Base-by-base conservation (phyloP, 2,113 vertebrate genomes). In the Phainopepla nitens region DNA sequence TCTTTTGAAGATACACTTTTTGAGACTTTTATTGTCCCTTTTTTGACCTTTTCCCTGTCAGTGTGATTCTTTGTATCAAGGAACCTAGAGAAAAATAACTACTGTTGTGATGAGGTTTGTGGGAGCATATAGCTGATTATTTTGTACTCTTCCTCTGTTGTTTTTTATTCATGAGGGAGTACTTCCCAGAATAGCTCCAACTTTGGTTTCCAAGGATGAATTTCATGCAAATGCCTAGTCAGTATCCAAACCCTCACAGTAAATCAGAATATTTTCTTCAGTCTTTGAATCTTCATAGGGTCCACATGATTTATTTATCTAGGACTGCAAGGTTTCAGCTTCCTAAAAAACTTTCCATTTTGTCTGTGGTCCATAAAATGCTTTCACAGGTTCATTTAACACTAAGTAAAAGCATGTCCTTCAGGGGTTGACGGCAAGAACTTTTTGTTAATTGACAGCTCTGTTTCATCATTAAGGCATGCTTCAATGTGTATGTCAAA, bases 281-380 rank as follows among this genome's bases (percentile, higher is more conserved):
- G 44, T 53, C 33, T 88, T 57, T 85, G 89, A 78, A 73, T 69
- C 72, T 82, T 94, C 60, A 62, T 76, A 39, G 57, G 82, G 44
- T 56, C 53, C 28, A 35, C 20, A 86, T 93, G 85, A 96, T 97
- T 97, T 95, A 96, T 95, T 94, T 94, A 95, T 94, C 77, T 92
- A 45, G 14, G 61, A 28, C 54, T 87, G 66, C 78, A 95, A 97
- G 68, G 64, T 83, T 95, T 80, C 51, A 88, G n/a, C 66, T 82
- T 97, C 80, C 82, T 91, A 76, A 90, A 94, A 90, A 29, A 58
- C 50, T 50, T 94, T 44, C 60, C 29, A 3, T 91, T 85, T 61
- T 81, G 56, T 95, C 73, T 87, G 66, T 0, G 0, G 25, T 66
- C 60, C 58, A 65, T 82, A 80, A 95, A 70, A 76, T 50, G 64